Evolutionary conservation across 2,888 invertebrate species (phyloP).

Genomic region (Drosophila parthenogenetica): DNA sequence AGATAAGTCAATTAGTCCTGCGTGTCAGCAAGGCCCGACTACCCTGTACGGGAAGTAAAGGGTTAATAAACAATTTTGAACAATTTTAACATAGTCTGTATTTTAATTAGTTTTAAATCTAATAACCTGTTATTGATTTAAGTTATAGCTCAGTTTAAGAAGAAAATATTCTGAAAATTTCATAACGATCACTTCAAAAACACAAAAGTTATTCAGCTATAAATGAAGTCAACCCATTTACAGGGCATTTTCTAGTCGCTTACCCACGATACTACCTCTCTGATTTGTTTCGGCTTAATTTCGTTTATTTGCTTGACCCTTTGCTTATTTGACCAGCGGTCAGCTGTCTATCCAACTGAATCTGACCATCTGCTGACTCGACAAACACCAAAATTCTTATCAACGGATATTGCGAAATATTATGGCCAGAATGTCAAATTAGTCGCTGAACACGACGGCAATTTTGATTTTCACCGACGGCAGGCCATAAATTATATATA

Average conservation of each 20-base stretch:
- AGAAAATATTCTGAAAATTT: neutral
- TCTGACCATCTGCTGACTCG: constrained; percentile 56
- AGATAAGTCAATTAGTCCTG: constrained; percentile 70
- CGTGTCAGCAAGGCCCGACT: constrained; percentile 15
- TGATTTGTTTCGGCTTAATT: constrained; percentile 7
- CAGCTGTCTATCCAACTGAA: constrained; percentile 37
- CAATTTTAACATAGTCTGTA: too few relatives aligned
- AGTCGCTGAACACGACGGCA: constrained; percentile 4
- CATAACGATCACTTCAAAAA: neutral
- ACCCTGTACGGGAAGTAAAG: constrained; percentile 2
- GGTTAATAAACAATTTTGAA: neutral
- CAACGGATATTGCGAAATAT: constrained; percentile 52
- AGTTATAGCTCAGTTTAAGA: neutral
- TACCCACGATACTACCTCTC: constrained; percentile 46
- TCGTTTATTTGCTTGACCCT: constrained; percentile 42
- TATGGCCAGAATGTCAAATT: constrained; percentile 44
- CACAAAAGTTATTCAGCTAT: neutral
- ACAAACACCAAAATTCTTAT: constrained; percentile 22
- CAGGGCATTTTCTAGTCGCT: constrained; percentile 27
- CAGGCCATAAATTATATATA: constrained; percentile 48
- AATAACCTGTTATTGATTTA: too few relatives aligned
- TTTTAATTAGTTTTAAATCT: neutral
- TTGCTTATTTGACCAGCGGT: constrained; percentile 46
- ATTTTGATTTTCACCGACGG: constrained; percentile 26
- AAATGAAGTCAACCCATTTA: neutral